Base-by-base conservation (phyloP, 2,797 vertebrate species). In the Xenentodon cancila region DNA sequence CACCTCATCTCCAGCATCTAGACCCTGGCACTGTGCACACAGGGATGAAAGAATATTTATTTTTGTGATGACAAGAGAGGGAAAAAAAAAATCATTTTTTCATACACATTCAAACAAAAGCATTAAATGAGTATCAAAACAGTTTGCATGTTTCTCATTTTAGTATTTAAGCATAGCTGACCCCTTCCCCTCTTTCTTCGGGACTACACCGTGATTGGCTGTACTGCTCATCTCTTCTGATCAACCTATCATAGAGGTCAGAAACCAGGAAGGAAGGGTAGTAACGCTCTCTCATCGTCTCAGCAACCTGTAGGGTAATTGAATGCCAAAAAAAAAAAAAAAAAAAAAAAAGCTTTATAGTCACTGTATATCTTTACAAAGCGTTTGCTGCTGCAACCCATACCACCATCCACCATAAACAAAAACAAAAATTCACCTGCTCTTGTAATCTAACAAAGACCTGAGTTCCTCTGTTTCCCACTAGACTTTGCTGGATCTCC, bases 181-280 rank as follows among this genome's bases (percentile, higher is more conserved):
- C 97, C 85, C 53, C 86, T 68, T 95, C 96, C 55, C 96, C 95
- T 78, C 95, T 97, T 61, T 95, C 95, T 64, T 95, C 95, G 0
- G 91, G 86, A 86, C 93, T 89, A 66, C 94, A 86, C 60, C 91
- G 94, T 3, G 91, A 91, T 66, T 84, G 91, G 87, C 84, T 87
- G 43, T 78, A 65, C 56, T 89, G 85, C 73, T 97, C 96, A n/a
- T 98, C 96, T 60, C 93, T 89, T 48, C 90, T 93, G 59, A 97
- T 93, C 76, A 97, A 87, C 75, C 88, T 93, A 56, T 99, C 96
- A 49, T 99, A 99, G 50, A 97, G 90, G 85, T 99, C 96, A 3
- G 96, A 98, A 66, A 99, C 97, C 59, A 99, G 92, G 84, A 99
- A 99, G 0, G 96, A 98, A 0, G 97, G 97, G 84, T 99, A 99